phyloP scores from a whole-genome alignment of 1,140 invertebrate genomes.

The Pseudomyrmex pallidus region DNA sequence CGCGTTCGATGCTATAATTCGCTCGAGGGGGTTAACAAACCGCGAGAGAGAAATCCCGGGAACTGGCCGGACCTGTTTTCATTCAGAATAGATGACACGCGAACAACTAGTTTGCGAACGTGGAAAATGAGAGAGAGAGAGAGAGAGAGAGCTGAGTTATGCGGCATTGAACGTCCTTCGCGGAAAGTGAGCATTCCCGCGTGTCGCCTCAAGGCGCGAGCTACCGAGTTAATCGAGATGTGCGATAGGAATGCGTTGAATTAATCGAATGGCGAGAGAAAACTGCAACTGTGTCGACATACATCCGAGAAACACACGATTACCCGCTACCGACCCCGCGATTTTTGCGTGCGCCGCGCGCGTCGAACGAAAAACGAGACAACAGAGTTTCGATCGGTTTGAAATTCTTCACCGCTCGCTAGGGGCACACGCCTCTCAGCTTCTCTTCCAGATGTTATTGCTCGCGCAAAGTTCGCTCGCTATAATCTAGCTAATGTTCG shows the following conservation, averaged over 20 bases:
- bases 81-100: conserved; percentile 6
- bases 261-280: conserved; percentile 14
- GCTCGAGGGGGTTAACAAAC: background rate
- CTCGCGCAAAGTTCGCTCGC: background rate
- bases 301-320: background rate
- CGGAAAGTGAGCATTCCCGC: background rate
- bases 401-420: background rate
- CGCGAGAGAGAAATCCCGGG: background rate
- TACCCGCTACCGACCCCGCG: no score
- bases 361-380: no score
- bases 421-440: no score
- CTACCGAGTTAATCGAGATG: background rate
- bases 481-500: background rate
- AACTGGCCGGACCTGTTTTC: conserved; percentile 18
- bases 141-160: background rate
- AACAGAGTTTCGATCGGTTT: background rate
- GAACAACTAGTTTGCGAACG: background rate
- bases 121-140: background rate
- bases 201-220: background rate
- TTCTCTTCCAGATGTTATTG: background rate
- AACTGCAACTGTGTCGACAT: background rate
- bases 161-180: background rate
- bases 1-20: conserved; percentile 20
- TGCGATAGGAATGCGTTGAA: conserved; percentile 7
- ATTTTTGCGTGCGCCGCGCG: no score